These are phyloP conservation scores for Hydroisotoma schaefferi DNA, from an alignment of 2,888 invertebrate genomes.

Conservation along the genomic window DNA sequence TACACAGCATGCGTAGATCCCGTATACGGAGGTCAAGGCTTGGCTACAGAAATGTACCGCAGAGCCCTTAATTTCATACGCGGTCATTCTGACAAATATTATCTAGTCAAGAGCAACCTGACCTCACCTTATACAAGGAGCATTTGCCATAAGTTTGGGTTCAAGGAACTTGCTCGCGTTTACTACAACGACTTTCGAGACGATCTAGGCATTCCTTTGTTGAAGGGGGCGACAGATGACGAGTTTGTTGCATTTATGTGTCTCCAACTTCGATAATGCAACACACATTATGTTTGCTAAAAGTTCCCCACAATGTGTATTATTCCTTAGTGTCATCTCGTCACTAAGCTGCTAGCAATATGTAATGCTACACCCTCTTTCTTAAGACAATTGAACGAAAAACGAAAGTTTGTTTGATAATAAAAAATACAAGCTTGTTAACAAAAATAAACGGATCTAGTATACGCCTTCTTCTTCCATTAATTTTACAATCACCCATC, in stretches of 20 bases:
- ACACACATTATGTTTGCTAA: too few species aligned
- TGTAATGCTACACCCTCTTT: too few species aligned
- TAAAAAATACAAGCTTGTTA: too few species aligned
- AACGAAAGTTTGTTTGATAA: too few species aligned
- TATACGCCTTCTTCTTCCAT: too few species aligned
- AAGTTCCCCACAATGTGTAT: too few species aligned
- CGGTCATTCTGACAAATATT: background rate
- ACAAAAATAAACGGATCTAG: too few species aligned
- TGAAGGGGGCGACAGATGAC: constrained; percentile 8
- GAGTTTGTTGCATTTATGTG: constrained; percentile 17
- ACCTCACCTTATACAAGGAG: constrained; percentile 7
- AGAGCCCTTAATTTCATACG: constrained; percentile 1
- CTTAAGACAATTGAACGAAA: too few species aligned
- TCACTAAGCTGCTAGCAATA: too few species aligned
- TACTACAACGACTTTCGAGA: constrained; percentile 12
- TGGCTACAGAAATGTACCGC: constrained; percentile 7
- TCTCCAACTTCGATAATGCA: constrained; percentile 8
- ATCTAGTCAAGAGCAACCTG: constrained; percentile 4
- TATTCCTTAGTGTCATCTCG: too few species aligned
- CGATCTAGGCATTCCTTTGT: background rate
- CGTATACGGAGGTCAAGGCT: constrained; percentile 7
- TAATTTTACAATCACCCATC: too few species aligned
- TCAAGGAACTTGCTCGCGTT: background rate
- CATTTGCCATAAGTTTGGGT: constrained; percentile 7
- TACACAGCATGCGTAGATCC: constrained; percentile 11